Evolutionary conservation across 92 coral and sea anemone genomes (phyloP).

Genomic region (Bergia puertoricense): DNA sequence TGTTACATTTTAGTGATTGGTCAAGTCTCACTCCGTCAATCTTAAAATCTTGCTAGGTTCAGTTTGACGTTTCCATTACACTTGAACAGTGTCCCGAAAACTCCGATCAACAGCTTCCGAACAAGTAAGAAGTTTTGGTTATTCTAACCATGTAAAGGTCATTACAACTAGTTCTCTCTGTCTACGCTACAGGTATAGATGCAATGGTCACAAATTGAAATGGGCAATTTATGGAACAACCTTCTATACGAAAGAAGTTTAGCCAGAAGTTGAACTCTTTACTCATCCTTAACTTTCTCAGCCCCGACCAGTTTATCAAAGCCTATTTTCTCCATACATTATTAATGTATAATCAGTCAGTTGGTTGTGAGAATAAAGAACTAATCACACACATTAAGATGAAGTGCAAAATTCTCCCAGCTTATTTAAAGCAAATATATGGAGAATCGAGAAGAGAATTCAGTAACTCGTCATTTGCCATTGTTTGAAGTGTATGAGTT

Average conservation of each 20-base stretch:
- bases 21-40: too few species aligned
- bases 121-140: background rate
- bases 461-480: too few species aligned
- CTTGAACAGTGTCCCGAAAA: constrained; percentile 74
- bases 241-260: too few species aligned
- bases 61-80: constrained; percentile 79
- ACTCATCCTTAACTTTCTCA: background rate
- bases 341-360: too few species aligned
- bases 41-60: constrained; percentile 51
- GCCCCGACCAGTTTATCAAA: background rate
- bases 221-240: too few species aligned
- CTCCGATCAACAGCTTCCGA: constrained; percentile 44
- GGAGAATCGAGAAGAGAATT: background rate
- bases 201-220: background rate
- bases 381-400: background rate
- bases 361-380: background rate
- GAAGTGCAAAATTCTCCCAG: too few species aligned
- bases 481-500: too few species aligned
- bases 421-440: too few species aligned
- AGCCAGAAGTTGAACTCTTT: too few species aligned
- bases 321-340: background rate
- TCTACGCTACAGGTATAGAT: background rate
- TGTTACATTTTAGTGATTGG: too few species aligned
- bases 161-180: background rate
- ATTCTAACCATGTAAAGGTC: background rate